Conservation (phyloP, 2,113 vertebrate species). For the Podarcis raffonei region DNA sequence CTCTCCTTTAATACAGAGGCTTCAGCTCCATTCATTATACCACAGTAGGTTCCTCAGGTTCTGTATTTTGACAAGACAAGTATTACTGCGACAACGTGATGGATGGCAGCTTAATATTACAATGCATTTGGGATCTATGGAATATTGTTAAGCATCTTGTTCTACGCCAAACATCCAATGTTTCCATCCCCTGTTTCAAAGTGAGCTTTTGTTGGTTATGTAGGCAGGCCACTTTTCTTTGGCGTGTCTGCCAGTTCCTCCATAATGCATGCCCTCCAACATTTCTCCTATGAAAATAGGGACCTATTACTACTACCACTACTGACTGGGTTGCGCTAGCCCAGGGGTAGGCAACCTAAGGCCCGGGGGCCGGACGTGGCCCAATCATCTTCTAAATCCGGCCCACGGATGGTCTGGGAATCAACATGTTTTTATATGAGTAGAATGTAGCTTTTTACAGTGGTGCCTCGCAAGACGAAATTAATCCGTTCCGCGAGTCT, state of each 20-base stretch:
- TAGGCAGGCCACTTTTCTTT: background rate
- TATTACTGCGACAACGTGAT: conserved; percentile 9
- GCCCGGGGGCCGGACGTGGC: too few relatives aligned
- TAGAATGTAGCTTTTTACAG: too few relatives aligned
- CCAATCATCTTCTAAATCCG: too few relatives aligned
- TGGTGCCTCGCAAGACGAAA: too few relatives aligned
- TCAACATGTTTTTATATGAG: too few relatives aligned
- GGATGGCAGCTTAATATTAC: conserved; percentile 2
- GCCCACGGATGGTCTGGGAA: too few relatives aligned
- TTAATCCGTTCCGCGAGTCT: too few relatives aligned
- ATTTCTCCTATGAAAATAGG: too few relatives aligned
- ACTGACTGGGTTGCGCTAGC: too few relatives aligned
- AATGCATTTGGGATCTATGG: conserved; percentile 3
- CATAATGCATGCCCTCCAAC: background rate
- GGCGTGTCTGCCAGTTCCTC: background rate
- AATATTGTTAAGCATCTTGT: background rate
- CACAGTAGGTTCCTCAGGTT: conserved; percentile 31
- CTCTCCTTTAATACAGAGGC: background rate
- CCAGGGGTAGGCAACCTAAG: too few relatives aligned
- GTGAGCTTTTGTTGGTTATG: background rate
- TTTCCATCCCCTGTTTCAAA: conserved; percentile 24
- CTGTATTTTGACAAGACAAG: conserved; percentile 37
- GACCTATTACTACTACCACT: too few relatives aligned
- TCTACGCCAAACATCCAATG: background rate
- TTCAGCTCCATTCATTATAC: conserved; percentile 38